Conservation (phyloP, 2,888 invertebrate species). For the Ypsolopha sequella region DNA sequence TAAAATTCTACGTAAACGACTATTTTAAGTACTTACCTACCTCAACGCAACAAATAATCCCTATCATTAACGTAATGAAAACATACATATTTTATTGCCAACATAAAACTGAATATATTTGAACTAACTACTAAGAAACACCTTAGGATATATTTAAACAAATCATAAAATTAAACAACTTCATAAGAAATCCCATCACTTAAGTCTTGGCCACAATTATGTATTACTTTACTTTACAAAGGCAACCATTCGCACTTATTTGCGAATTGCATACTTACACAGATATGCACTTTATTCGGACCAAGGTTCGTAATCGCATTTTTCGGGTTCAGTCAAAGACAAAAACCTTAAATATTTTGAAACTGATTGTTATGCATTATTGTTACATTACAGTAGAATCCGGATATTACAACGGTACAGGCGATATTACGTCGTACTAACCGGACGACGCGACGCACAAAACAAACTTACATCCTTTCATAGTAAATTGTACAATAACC, state of each 20-base stretch:
- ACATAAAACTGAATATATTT: too few species aligned
- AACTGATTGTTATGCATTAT: too few species aligned
- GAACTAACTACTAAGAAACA: too few species aligned
- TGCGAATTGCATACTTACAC: slow-evolving; percentile 61
- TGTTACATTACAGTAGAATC: too few species aligned
- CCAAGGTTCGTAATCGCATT: background rate
- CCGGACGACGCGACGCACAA: too few species aligned
- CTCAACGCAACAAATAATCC: too few species aligned
- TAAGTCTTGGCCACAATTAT: background rate
- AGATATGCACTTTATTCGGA: slow-evolving; percentile 61
- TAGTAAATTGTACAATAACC: too few species aligned
- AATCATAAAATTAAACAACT: background rate
- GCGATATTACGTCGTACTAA: too few species aligned
- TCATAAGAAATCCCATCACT: background rate
- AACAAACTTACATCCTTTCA: too few species aligned
- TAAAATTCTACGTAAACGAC: background rate
- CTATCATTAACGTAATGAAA: too few species aligned
- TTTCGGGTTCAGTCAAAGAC: slow-evolving; percentile 32
- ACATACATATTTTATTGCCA: too few species aligned
- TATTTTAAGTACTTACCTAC: background rate
- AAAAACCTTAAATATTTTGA: slow-evolving; percentile 19
- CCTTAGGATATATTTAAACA: background rate
- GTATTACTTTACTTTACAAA: background rate
- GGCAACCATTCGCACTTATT: slow-evolving; percentile 45
- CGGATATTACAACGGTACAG: too few species aligned